phyloP scores from a whole-genome alignment of 2,888 invertebrate genomes.

The Agapostemon virescens region DNA sequence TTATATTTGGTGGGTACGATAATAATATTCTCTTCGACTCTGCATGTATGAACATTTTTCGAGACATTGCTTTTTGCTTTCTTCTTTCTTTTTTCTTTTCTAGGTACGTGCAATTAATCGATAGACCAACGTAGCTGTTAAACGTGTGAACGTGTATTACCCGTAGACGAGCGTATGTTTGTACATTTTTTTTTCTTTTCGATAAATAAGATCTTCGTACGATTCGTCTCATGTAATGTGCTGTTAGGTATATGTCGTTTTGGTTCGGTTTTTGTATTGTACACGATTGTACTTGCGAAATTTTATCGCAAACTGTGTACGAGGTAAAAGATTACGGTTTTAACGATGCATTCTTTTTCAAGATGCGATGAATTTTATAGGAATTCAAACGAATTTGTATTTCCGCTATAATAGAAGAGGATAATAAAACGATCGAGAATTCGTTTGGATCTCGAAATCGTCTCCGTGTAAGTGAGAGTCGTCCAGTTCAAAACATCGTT shows the following conservation, averaged over 20 bases:
- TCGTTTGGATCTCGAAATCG: slow-evolving; percentile 9
- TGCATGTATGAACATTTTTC: slow-evolving; percentile 10
- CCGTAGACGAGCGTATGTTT: slow-evolving; percentile 21
- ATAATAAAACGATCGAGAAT: slow-evolving; percentile 27
- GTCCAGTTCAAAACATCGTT: too few relatives aligned
- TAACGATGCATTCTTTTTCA: slow-evolving; percentile 3
- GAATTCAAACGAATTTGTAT: slow-evolving; percentile 23
- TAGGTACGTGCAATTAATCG: neutral
- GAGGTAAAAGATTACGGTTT: slow-evolving; percentile 1
- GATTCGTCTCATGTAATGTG: slow-evolving; percentile 16
- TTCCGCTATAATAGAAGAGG: slow-evolving; percentile 1
- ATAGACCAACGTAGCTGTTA: neutral
- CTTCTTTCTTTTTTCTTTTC: neutral
- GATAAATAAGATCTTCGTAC: slow-evolving; percentile 17
- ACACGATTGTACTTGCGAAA: too few relatives aligned
- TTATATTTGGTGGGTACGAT: slow-evolving; percentile 5
- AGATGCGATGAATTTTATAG: neutral
- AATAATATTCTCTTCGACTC: slow-evolving; percentile 18
- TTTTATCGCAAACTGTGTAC: neutral
- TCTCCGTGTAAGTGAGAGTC: too few relatives aligned
- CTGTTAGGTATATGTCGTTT: neutral
- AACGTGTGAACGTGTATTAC: slow-evolving; percentile 7
- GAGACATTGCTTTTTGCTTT: neutral
- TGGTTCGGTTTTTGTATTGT: neutral
- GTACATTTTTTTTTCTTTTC: slow-evolving; percentile 14